Evolutionary conservation across 2,888 invertebrate genomes (phyloP), one percentile per base, ranked within the genome.

Genomic region (Yponomeuta malinellus): DNA sequence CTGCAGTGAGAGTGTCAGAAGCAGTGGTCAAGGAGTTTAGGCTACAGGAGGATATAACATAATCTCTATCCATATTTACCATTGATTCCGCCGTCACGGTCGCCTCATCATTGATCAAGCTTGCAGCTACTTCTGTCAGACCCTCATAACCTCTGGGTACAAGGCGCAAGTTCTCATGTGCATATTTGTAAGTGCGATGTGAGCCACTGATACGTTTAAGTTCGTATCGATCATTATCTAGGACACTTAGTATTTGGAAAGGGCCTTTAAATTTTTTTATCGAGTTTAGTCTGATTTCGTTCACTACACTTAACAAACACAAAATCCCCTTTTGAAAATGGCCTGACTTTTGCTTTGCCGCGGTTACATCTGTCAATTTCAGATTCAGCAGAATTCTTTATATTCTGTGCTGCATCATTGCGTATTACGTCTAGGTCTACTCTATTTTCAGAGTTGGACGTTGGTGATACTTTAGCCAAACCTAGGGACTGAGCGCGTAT

Each of bases 271-370:
- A 63, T 23, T 29, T 67, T 67, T 67, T 31, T 67, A 8, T 72
- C 72, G 33, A 76, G 71, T 69, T 76, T 76, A 0, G 73, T 76
- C 71, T 76, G 74, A 43, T 74, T 74, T 0, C 77, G 72, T 65
- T 78, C 77, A 15, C 69, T 48, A 33, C 69, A 69, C 72, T 77
- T 75, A 29, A 74, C n/a, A 63, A 76, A 76, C 0, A 77, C 76
- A 31, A 59, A 77, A 15, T 75, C 75, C 1, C 77, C 75, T 15
- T 69, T 15, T 0, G 71, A 66, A 68, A 75, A 77, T 2, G 73
- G 72, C 69, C 70, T 73, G 9, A 73, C 71, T 65, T 1, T 10
- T 48, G 74, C 75, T 63, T 68, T 69, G 4, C 74, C 74, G 0
- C 65, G 33, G 69, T 75, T 75, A 59, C 73, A 73, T 15, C 72